These are phyloP conservation scores for Varanus komodoensis DNA, from an alignment of 2,113 vertebrate species.

Conservation along the genomic window DNA sequence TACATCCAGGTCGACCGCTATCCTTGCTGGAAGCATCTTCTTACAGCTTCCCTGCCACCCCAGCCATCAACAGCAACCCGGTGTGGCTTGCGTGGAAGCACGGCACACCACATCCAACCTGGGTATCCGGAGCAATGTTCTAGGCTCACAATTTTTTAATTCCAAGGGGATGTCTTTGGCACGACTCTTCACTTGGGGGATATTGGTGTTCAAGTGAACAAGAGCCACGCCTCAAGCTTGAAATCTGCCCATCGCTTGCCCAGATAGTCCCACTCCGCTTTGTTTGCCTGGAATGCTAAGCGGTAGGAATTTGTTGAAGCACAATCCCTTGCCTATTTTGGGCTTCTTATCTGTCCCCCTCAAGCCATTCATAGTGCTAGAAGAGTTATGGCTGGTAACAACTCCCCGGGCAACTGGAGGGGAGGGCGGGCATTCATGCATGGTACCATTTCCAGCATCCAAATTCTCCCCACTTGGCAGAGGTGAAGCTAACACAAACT, in stretches of 20 bases:
- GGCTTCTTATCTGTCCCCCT: neutral
- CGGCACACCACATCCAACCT: no score
- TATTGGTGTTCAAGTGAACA: no score
- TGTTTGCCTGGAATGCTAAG: neutral
- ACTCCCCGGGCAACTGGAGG: no score
- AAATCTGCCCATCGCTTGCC: neutral
- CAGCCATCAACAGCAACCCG: no score
- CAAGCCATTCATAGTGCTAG: neutral
- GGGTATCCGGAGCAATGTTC: no score
- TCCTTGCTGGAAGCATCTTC: neutral
- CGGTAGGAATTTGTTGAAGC: neutral
- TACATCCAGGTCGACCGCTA: neutral
- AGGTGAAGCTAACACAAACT: neutral
- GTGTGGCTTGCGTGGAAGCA: no score
- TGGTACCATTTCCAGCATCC: neutral
- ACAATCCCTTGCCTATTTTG: neutral
- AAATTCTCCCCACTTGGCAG: neutral
- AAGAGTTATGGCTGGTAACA: neutral
- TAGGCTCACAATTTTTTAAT: no score
- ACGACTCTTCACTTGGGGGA: no score
- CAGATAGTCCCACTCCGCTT: neutral
- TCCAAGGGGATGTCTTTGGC: no score
- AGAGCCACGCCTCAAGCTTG: no score
- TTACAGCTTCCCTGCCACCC: neutral
- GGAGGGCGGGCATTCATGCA: no score